These are phyloP conservation scores for Sphyrna mokarran DNA, from an alignment of 2,113 vertebrate genomes.

Conservation along the genomic window DNA sequence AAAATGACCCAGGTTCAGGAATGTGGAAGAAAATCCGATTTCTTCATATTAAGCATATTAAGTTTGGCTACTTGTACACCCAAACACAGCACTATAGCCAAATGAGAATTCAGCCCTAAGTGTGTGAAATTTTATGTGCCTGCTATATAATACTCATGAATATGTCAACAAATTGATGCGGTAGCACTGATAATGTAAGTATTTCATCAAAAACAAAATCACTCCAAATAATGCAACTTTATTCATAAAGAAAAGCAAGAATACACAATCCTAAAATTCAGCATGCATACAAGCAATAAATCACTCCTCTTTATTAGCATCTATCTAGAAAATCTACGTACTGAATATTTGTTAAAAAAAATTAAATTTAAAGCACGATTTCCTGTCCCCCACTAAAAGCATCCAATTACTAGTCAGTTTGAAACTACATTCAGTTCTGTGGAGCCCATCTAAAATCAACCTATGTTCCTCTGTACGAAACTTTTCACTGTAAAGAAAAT, in stretches of 20 bases:
- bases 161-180: neutral
- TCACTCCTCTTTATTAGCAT: neutral
- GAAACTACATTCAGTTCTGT: neutral
- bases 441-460: slow-evolving; percentile 18
- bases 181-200: neutral
- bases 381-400: neutral
- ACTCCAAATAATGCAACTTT: slow-evolving; percentile 26
- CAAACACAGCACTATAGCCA: too few relatives aligned
- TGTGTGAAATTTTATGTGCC: neutral
- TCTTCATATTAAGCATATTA: too few relatives aligned
- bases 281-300: neutral
- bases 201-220: neutral
- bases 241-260: slow-evolving; percentile 28
- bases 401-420: neutral
- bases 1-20: too few relatives aligned
- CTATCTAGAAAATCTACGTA: neutral
- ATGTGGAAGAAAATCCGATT: too few relatives aligned
- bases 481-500: neutral
- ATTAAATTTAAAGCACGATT: neutral
- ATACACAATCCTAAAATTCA: slow-evolving; percentile 18
- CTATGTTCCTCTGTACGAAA: neutral
- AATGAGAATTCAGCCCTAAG: too few relatives aligned
- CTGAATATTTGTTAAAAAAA: neutral
- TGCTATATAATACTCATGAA: neutral
- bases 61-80: too few relatives aligned